These are phyloP conservation scores for Itoplectis maculator DNA, from an alignment of 2,888 invertebrate genomes.

Conservation along the genomic window DNA sequence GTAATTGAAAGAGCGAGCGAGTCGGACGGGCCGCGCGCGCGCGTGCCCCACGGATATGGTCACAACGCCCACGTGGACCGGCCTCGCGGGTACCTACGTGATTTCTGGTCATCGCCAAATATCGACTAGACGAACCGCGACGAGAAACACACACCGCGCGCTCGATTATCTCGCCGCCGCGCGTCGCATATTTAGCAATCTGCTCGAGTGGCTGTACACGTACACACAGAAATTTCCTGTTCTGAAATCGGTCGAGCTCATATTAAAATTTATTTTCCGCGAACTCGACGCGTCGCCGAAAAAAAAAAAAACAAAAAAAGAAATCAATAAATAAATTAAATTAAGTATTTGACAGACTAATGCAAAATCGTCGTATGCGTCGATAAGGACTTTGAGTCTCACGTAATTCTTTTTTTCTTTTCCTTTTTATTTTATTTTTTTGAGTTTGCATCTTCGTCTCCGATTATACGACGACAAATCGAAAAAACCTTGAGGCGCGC, in stretches of 20 bases:
- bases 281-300: constrained; percentile 9
- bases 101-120: constrained; percentile 80
- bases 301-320: too few relatives aligned
- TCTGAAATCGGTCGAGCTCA: constrained; percentile 17
- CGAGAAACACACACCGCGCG: constrained; percentile 45
- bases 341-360: constrained; percentile 7
- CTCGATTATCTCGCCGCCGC: constrained; percentile 55
- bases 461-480: constrained; percentile 28
- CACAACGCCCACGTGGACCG: constrained; percentile 79
- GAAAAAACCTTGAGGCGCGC: constrained; percentile 28
- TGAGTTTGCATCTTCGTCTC: background rate
- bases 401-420: background rate
- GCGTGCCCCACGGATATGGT: constrained; percentile 73
- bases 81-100: constrained; percentile 70
- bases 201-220: constrained; percentile 8
- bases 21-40: constrained; percentile 27
- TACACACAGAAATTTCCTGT: background rate
- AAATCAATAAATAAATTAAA: too few relatives aligned
- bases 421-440: background rate
- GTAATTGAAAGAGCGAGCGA: constrained; percentile 45
- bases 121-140: constrained; percentile 77
- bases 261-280: constrained; percentile 14
- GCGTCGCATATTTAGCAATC: constrained; percentile 53
- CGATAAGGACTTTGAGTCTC: constrained; percentile 32
- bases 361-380: constrained; percentile 9